Conservation (phyloP, 1,140 invertebrate species). For the Leptinotarsa defecta region DNA sequence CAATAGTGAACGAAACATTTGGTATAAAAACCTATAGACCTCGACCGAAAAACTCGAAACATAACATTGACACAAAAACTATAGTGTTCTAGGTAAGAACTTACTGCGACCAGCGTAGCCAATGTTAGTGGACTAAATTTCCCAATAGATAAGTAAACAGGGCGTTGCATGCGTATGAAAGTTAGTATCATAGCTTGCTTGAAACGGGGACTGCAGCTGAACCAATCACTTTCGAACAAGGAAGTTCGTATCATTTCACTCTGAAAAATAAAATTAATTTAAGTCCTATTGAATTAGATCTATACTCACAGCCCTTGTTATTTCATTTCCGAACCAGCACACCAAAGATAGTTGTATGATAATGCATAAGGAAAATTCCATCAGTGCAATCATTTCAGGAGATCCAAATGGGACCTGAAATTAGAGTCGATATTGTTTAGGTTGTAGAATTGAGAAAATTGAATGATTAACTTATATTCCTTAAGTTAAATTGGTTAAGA, state of each 20-base stretch:
- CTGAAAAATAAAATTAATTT: constrained; percentile 38
- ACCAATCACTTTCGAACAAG: constrained; percentile 48
- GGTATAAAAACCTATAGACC: too few species aligned
- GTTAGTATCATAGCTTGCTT: constrained; percentile 48
- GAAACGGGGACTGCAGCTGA: constrained; percentile 39
- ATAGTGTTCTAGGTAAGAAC: background rate
- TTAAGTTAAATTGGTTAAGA: too few species aligned
- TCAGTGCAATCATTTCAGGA: constrained; percentile 38
- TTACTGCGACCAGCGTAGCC: constrained; percentile 47
- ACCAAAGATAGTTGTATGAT: constrained; percentile 45
- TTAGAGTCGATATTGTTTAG: too few species aligned
- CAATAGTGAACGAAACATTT: too few species aligned
- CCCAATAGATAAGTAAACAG: constrained; percentile 49
- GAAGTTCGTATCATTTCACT: constrained; percentile 36
- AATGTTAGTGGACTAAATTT: constrained; percentile 50
- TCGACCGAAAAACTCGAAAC: too few species aligned
- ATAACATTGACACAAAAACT: too few species aligned
- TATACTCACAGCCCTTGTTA: constrained; percentile 45
- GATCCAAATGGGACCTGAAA: constrained; percentile 39
- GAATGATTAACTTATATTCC: too few species aligned
- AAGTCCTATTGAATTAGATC: background rate
- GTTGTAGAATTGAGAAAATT: too few species aligned
- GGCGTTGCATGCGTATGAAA: constrained; percentile 44
- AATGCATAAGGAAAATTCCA: constrained; percentile 44
- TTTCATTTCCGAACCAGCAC: constrained; percentile 49